A percentile compares a stretch with the other conserved stretches of the same genome.
Evolutionary conservation across 2,888 invertebrate genomes (phyloP).

Genomic region (Spicauda simplicius): DNA sequence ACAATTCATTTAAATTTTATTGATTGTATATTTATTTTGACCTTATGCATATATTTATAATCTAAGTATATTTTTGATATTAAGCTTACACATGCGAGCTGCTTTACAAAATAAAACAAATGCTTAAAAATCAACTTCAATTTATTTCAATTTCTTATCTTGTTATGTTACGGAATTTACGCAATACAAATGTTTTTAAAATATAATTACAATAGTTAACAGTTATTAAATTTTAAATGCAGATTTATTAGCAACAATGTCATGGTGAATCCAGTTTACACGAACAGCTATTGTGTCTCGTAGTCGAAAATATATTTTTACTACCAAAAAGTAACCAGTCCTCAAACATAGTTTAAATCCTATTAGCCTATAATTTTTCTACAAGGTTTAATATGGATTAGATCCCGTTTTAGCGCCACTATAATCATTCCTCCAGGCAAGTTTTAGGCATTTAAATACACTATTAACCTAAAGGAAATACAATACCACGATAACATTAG

Average conservation of each 20-base stretch:
- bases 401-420: conserved; percentile 65
- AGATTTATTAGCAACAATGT: conserved; percentile 76
- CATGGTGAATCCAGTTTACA: conserved; percentile 70
- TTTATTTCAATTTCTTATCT: conserved; percentile 79
- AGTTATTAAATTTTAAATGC: conserved; percentile 82
- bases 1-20: too few species aligned
- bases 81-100: background rate
- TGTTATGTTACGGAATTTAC: conserved; percentile 78
- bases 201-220: conserved; percentile 81
- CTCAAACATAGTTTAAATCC: conserved; percentile 53
- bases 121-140: conserved; percentile 80
- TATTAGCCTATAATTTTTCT: conserved; percentile 63
- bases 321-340: conserved; percentile 43
- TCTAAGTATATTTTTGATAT: too few species aligned
- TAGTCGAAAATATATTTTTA: conserved; percentile 48
- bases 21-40: too few species aligned
- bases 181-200: conserved; percentile 80
- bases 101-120: conserved; percentile 42
- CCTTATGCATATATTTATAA: too few species aligned
- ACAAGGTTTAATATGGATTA: conserved; percentile 66
- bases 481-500: conserved; percentile 41
- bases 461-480: conserved; percentile 45
- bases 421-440: conserved; percentile 65
- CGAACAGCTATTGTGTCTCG: conserved; percentile 53
- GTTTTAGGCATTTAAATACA: conserved; percentile 68